Conservation (phyloP, 1,140 invertebrate genomes). For the Euglossa dilemma region DNA sequence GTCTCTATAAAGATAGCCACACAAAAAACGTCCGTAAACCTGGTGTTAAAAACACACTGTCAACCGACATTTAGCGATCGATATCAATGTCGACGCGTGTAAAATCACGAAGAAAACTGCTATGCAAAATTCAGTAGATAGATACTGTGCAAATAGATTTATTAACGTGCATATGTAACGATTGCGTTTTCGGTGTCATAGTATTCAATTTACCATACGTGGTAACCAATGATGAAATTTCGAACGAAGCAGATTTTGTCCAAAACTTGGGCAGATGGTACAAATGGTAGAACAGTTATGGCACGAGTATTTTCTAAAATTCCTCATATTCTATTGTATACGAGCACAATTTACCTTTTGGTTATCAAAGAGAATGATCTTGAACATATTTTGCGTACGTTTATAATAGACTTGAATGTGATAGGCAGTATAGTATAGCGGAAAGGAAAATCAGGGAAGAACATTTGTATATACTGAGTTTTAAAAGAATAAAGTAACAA, state of each 20-base stretch:
- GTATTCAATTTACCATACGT: conserved; percentile 99
- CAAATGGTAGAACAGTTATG: conserved; percentile 90
- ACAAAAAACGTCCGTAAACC: no score
- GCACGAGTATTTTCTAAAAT: conserved; percentile 89
- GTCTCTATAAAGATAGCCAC: no score
- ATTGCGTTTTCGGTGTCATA: conserved; percentile 89
- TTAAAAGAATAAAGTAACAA: conserved; percentile 63
- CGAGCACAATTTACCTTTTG: conserved; percentile 92
- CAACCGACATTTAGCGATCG: conserved; percentile 87
- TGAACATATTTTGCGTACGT: conserved; percentile 86
- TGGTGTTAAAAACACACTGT: conserved; percentile 74
- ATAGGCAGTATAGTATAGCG: conserved; percentile 84
- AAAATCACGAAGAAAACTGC: conserved; percentile 87
- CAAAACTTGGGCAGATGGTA: conserved; percentile 93
- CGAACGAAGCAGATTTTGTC: conserved; percentile 81
- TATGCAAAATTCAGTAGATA: conserved; percentile 85
- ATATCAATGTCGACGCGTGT: conserved; percentile 92
- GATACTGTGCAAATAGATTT: conserved; percentile 89
- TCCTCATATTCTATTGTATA: conserved; percentile 86
- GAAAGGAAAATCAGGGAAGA: conserved; percentile 89
- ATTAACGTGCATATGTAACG: conserved; percentile 78
- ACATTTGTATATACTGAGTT: conserved; percentile 86
- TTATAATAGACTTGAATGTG: conserved; percentile 84
- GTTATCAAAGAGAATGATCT: conserved; percentile 93
- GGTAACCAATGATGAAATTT: conserved; percentile 90